Evolutionary conservation across 1,140 invertebrate species (phyloP).

Genomic region (Drosophila saltans): DNA sequence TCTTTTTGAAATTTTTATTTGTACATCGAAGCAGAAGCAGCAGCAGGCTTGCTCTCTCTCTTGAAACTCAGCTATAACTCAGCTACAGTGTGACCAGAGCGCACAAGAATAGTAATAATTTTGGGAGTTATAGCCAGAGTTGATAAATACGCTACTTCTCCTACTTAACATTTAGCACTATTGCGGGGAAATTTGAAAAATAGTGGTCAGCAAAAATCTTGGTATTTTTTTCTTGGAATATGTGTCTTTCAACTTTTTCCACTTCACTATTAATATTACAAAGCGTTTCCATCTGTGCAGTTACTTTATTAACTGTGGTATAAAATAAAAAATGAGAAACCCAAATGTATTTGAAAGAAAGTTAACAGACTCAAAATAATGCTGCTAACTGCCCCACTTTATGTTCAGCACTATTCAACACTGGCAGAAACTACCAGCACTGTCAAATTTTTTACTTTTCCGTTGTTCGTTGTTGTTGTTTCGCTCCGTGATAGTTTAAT

Average conservation of each 20-base stretch:
- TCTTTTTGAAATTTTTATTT: constrained; percentile 67
- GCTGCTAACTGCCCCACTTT: not conserved
- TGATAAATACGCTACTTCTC: not conserved
- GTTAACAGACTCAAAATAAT: not conserved
- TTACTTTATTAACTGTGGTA: too few relatives aligned
- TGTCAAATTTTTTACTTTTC: constrained; percentile 13
- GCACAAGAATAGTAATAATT: not conserved
- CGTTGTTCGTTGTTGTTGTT: constrained; percentile 25
- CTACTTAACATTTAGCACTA: too few relatives aligned
- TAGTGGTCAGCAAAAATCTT: too few relatives aligned
- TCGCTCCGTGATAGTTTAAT: constrained; percentile 12
- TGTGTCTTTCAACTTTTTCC: too few relatives aligned
- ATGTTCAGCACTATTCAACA: not conserved
- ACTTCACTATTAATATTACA: too few relatives aligned
- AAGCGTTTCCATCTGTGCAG: too few relatives aligned
- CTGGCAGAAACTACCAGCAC: not conserved
- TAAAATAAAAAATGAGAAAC: not conserved
- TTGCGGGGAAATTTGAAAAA: too few relatives aligned
- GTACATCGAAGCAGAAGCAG: constrained; percentile 49
- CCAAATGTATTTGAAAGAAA: not conserved
- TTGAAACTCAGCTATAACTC: not conserved
- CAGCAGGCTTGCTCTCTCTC: constrained; percentile 47
- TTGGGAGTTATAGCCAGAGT: not conserved
- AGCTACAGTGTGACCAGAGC: constrained; percentile 29
- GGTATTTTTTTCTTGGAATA: too few relatives aligned